Conservation (phyloP, 2,888 invertebrate genomes). For the Ligdia adustata region DNA sequence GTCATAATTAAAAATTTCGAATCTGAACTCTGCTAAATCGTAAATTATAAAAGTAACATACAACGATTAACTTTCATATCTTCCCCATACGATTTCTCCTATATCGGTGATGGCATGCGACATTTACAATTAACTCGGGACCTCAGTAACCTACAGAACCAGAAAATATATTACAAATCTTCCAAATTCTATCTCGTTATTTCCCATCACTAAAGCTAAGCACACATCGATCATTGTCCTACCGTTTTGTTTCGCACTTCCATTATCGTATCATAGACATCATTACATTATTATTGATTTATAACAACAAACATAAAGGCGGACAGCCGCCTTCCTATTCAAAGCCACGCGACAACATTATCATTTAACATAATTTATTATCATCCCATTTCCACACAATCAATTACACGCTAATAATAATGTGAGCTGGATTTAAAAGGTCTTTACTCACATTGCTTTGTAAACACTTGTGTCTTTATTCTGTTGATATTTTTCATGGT, state of each 20-base stretch:
- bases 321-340: conserved; percentile 50
- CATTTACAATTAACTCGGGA: too few species aligned
- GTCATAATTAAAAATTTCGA: too few species aligned
- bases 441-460: not conserved
- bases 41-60: too few species aligned
- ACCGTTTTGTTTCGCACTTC: conserved; percentile 14
- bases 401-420: conserved; percentile 67
- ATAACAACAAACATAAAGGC: conserved; percentile 31
- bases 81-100: too few species aligned
- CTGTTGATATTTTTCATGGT: not conserved
- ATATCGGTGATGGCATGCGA: too few species aligned
- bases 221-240: conserved; percentile 5
- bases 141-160: too few species aligned
- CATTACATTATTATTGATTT: conserved; percentile 34
- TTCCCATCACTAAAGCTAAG: too few species aligned
- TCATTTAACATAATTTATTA: conserved; percentile 58
- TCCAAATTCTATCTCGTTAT: too few species aligned
- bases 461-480: conserved; percentile 1
- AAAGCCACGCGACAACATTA: conserved; percentile 64
- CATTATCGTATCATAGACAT: conserved; percentile 22
- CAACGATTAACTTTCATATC: too few species aligned
- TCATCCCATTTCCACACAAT: conserved; percentile 59
- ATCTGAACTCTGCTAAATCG: too few species aligned
- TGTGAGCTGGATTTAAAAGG: not conserved
- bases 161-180: too few species aligned